phyloP scores from a whole-genome alignment of 1,140 invertebrate species.

The Coelopa frigida region DNA sequence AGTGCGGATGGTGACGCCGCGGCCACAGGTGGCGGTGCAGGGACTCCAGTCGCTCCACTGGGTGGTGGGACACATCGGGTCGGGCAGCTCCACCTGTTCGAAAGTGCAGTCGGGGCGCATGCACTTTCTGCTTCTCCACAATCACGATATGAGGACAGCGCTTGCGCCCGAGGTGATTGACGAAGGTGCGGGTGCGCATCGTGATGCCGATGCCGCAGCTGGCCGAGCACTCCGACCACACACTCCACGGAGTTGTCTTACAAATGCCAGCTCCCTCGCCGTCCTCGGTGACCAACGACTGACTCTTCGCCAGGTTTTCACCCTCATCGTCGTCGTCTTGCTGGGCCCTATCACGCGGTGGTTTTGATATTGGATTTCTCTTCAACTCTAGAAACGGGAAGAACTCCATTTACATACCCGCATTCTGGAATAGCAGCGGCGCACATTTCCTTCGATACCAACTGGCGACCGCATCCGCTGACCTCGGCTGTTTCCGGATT shows the following conservation, averaged over 20 bases:
- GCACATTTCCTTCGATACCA: slow-evolving; percentile 83
- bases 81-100: slow-evolving; percentile 49
- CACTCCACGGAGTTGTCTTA: slow-evolving; percentile 63
- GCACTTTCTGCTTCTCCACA: slow-evolving; percentile 70
- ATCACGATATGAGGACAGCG: slow-evolving; percentile 63
- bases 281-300: slow-evolving; percentile 29
- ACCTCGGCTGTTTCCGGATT: slow-evolving; percentile 70
- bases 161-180: slow-evolving; percentile 66
- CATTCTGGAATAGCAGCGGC: slow-evolving; percentile 65
- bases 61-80: slow-evolving; percentile 59
- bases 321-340: slow-evolving; percentile 42
- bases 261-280: slow-evolving; percentile 54
- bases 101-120: slow-evolving; percentile 56
- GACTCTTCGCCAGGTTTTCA: slow-evolving; percentile 38
- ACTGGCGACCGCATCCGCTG: slow-evolving; percentile 70
- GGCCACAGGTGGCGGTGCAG: slow-evolving; percentile 60
- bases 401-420: slow-evolving; percentile 54
- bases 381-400: background rate
- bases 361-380: background rate
- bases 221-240: slow-evolving; percentile 75
- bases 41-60: slow-evolving; percentile 68
- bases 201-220: slow-evolving; percentile 73
- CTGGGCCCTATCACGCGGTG: background rate
- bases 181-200: slow-evolving; percentile 65
- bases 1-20: slow-evolving; percentile 62